Conservation (phyloP, 2,113 vertebrate genomes). For the Pygoscelis adeliae region DNA sequence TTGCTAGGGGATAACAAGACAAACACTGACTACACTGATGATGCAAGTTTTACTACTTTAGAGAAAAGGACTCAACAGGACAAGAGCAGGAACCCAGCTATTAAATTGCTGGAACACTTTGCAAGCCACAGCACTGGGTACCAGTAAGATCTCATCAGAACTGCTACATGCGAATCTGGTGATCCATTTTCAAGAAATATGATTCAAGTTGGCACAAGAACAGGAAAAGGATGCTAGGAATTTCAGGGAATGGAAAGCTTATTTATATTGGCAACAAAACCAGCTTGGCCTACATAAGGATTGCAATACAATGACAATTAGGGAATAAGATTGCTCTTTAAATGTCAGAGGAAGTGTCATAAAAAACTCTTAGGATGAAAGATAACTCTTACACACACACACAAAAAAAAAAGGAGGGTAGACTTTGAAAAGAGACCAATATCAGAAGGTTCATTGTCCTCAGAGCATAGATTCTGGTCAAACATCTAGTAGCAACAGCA, state of each 20-base stretch:
- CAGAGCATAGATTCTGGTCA: neutral
- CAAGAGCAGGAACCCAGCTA: neutral
- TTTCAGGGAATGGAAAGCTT: neutral
- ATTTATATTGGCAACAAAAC: constrained; percentile 11
- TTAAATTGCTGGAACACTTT: neutral
- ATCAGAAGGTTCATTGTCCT: neutral
- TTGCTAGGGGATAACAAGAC: neutral
- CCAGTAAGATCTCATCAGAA: neutral
- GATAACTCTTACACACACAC: neutral
- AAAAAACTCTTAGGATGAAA: neutral
- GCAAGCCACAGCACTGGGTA: neutral
- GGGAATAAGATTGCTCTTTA: neutral
- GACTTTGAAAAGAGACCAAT: neutral
- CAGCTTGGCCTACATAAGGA: neutral
- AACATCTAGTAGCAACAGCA: neutral
- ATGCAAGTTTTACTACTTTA: neutral
- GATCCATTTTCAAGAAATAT: neutral
- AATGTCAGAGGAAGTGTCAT: neutral
- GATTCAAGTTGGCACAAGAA: neutral
- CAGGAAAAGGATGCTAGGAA: constrained; percentile 16
- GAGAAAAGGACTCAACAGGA: neutral
- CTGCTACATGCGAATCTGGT: neutral
- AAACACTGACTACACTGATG: neutral
- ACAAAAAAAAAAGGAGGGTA: neutral
- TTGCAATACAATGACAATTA: neutral